phyloP scores from a whole-genome alignment of 2,888 invertebrate species.

The Mesopsocus fuscifrons region DNA sequence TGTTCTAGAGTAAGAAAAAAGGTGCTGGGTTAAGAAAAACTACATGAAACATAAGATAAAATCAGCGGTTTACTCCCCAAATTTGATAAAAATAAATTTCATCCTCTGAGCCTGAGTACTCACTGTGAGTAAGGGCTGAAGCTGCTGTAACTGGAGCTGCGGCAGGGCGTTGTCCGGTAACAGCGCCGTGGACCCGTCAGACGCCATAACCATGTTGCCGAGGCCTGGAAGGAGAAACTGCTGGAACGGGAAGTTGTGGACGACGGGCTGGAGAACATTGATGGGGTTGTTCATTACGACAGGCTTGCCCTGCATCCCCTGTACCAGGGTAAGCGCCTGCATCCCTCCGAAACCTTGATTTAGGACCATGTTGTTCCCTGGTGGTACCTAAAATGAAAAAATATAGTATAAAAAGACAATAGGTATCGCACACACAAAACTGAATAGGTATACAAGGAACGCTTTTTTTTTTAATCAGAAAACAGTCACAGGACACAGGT shows the following conservation, averaged over 20 bases:
- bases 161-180: constrained; percentile 50
- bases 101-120: too few species aligned
- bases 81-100: too few species aligned
- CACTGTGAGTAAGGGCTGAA: constrained; percentile 28
- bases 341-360: constrained; percentile 20
- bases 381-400: too few species aligned
- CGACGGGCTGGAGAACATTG: constrained; percentile 60
- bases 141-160: constrained; percentile 59
- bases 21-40: background rate
- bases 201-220: constrained; percentile 66
- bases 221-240: constrained; percentile 68
- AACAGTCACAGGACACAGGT: too few species aligned
- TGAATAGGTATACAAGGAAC: too few species aligned
- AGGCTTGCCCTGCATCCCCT: constrained; percentile 51
- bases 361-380: background rate
- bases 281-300: constrained; percentile 65
- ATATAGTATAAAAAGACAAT: too few species aligned
- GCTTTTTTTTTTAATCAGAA: too few species aligned
- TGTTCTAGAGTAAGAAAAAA: constrained; percentile 30
- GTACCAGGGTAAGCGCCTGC: constrained; percentile 57
- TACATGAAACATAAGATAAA: too few species aligned
- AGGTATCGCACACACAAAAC: too few species aligned
- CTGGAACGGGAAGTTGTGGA: constrained; percentile 61
- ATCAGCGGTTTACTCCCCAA: too few species aligned
- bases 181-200: constrained; percentile 48